Conservation (phyloP, 2,797 vertebrate genomes). For the Halcyon badia region DNA sequence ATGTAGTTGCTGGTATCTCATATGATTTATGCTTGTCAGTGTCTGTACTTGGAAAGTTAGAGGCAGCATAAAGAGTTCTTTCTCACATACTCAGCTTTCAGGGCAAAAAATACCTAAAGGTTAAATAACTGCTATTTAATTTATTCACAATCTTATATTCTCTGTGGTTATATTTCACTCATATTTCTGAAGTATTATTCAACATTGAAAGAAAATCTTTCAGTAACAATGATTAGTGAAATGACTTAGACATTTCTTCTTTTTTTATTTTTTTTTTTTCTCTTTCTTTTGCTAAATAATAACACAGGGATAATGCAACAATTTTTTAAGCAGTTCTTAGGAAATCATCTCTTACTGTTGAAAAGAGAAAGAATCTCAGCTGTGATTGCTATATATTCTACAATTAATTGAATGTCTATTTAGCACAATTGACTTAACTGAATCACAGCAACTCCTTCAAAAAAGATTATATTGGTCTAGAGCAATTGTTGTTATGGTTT, state of each 20-base stretch:
- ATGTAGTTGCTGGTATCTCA: neutral
- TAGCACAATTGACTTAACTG: neutral
- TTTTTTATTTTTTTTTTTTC: rapidly evolving
- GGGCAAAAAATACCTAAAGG: neutral
- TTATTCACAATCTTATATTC: neutral
- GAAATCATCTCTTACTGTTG: neutral
- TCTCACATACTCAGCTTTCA: neutral
- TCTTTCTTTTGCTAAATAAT: neutral
- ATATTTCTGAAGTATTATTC: neutral
- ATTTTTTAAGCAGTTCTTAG: neutral
- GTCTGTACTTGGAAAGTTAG: neutral
- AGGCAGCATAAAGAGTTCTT: neutral
- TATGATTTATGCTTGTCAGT: neutral
- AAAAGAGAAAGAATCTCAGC: neutral
- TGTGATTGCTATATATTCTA: neutral
- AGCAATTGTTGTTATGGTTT: neutral
- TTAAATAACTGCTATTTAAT: neutral
- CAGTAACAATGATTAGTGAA: neutral
- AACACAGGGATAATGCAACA: neutral
- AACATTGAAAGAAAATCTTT: neutral
- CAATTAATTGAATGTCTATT: neutral
- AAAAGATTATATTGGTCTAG: neutral
- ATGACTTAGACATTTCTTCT: neutral
- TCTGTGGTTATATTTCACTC: neutral
- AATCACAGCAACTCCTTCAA: neutral